Percentiles rank a stretch among this genome's conserved stretches.
phyloP scores from a whole-genome alignment of 2,888 invertebrate species.

The Smittia sp. region DNA sequence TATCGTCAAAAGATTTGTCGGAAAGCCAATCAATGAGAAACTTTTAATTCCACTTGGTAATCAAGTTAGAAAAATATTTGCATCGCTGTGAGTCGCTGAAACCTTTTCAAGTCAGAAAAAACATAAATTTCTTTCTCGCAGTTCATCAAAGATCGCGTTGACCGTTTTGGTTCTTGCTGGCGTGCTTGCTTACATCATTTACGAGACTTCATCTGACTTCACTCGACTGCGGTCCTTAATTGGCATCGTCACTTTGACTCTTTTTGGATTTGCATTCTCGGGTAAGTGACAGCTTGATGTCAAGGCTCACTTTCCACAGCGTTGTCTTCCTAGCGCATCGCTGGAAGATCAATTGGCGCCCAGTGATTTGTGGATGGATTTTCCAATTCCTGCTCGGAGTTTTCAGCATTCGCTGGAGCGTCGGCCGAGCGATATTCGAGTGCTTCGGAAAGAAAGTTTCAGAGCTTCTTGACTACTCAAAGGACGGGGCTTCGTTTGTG shows the following conservation, averaged over 20 bases:
- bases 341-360: constrained; percentile 70
- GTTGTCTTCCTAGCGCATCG: constrained; percentile 3
- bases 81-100: constrained; percentile 18
- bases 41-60: constrained; percentile 44
- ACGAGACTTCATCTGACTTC: constrained; percentile 61
- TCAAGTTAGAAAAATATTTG: constrained; percentile 40
- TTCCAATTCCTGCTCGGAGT: constrained; percentile 84
- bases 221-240: constrained; percentile 66
- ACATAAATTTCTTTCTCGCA: too few relatives aligned
- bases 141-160: constrained; percentile 47
- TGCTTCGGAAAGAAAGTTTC: constrained; percentile 65
- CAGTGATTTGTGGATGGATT: constrained; percentile 73
- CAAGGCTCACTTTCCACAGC: too few relatives aligned
- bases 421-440: constrained; percentile 65
- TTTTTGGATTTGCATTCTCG: constrained; percentile 64
- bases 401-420: constrained; percentile 78
- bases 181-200: constrained; percentile 60
- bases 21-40: constrained; percentile 45
- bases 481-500: constrained; percentile 78
- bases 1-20: constrained; percentile 60
- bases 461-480: constrained; percentile 74
- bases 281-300: too few relatives aligned
- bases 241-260: constrained; percentile 64
- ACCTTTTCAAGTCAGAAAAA: constrained; percentile 36
- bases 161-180: constrained; percentile 45